Evolutionary conservation across 2,797 vertebrate species (phyloP).

Genomic region (Alfaro cultratus): DNA sequence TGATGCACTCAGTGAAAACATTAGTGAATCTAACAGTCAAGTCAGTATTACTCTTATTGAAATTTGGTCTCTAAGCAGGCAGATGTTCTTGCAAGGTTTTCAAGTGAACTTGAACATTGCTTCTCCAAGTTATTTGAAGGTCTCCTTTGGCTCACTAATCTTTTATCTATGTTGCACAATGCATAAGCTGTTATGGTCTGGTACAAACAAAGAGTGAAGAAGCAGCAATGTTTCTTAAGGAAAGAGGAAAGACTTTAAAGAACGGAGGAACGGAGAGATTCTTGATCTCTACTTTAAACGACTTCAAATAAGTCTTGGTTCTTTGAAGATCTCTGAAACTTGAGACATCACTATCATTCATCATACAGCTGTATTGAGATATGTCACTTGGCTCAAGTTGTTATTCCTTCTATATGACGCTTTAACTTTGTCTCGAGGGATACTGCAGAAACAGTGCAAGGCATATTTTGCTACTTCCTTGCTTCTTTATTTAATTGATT

Average conservation of each 20-base stretch:
- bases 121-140: neutral
- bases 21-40: neutral
- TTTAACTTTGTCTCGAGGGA: neutral
- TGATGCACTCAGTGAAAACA: neutral
- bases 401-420: neutral
- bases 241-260: neutral
- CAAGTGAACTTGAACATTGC: neutral
- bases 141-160: neutral
- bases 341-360: neutral
- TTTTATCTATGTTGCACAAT: neutral
- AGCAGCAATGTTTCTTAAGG: neutral
- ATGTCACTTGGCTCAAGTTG: neutral
- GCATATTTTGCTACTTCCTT: neutral
- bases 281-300: neutral
- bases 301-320: neutral
- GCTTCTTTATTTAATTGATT: neutral
- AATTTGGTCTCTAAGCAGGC: neutral
- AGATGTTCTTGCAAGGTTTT: neutral
- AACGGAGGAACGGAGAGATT: neutral
- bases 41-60: neutral
- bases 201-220: neutral
- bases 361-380: conserved; percentile 13
- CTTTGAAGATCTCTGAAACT: neutral
- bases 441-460: neutral
- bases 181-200: neutral